These are phyloP conservation scores for Caracal caracal DNA, from an alignment of 2,113 vertebrate genomes.

Conservation along the genomic window DNA sequence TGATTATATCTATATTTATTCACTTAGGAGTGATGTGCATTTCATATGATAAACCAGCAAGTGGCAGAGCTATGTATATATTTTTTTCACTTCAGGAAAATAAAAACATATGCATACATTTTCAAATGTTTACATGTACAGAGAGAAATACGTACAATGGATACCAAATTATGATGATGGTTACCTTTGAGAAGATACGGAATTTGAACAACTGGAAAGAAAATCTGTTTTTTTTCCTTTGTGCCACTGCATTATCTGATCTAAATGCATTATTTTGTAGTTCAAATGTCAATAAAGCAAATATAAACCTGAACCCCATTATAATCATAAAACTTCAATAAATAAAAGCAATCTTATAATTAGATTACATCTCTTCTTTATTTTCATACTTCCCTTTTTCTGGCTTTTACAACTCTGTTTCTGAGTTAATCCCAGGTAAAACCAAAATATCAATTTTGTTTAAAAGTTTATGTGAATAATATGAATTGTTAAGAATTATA, in stretches of 20 bases:
- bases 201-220: background rate
- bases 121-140: background rate
- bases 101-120: background rate
- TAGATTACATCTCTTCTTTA: background rate
- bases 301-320: background rate
- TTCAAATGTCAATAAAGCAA: background rate
- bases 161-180: background rate
- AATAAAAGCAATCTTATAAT: background rate
- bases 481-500: background rate
- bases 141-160: background rate
- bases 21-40: background rate
- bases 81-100: background rate
- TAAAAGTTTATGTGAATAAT: background rate
- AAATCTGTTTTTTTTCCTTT: background rate
- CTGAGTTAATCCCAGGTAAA: background rate
- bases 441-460: background rate
- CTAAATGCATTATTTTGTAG: constrained; percentile 16
- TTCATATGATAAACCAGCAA: background rate
- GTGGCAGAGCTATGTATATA: background rate
- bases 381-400: background rate
- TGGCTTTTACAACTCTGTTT: background rate
- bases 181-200: background rate
- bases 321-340: background rate
- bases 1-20: background rate
- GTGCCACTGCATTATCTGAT: background rate